These are phyloP conservation scores for Ochropleura plecta DNA, from an alignment of 2,888 invertebrate species.

Conservation along the genomic window DNA sequence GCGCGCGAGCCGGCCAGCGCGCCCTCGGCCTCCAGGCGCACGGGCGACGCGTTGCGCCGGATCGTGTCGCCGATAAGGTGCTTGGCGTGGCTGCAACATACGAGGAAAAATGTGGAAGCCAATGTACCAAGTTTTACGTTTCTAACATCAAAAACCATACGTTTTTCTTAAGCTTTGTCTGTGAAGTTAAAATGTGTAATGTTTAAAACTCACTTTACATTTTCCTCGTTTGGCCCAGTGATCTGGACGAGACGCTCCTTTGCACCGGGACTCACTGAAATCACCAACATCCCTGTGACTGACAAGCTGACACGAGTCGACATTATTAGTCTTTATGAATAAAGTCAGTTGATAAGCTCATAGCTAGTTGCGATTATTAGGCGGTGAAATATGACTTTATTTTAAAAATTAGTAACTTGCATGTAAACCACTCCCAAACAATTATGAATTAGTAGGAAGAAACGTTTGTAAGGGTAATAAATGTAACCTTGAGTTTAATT, in stretches of 20 bases:
- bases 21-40: slow-evolving; percentile 91
- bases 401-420: slow-evolving; percentile 48
- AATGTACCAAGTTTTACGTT: not conserved
- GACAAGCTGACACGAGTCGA: slow-evolving; percentile 45
- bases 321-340: slow-evolving; percentile 62
- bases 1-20: slow-evolving; percentile 93
- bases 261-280: slow-evolving; percentile 97
- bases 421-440: slow-evolving; percentile 63
- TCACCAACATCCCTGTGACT: slow-evolving; percentile 57
- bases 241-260: slow-evolving; percentile 99
- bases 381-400: slow-evolving; percentile 67
- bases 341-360: slow-evolving; percentile 71
- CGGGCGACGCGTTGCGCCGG: slow-evolving; percentile 97
- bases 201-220: slow-evolving; percentile 93
- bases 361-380: slow-evolving; percentile 81
- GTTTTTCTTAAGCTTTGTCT: not conserved
- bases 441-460: slow-evolving; percentile 54
- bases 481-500: slow-evolving; percentile 21
- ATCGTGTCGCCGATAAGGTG: slow-evolving; percentile 98
- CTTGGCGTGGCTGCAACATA: slow-evolving; percentile 94
- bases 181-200: not conserved
- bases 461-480: slow-evolving; percentile 33
- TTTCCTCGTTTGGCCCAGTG: slow-evolving; percentile 97
- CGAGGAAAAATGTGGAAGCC: not conserved
- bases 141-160: not conserved